These are phyloP conservation scores for Antheraea mylitta DNA, from an alignment of 1,140 invertebrate species.

Conservation along the genomic window DNA sequence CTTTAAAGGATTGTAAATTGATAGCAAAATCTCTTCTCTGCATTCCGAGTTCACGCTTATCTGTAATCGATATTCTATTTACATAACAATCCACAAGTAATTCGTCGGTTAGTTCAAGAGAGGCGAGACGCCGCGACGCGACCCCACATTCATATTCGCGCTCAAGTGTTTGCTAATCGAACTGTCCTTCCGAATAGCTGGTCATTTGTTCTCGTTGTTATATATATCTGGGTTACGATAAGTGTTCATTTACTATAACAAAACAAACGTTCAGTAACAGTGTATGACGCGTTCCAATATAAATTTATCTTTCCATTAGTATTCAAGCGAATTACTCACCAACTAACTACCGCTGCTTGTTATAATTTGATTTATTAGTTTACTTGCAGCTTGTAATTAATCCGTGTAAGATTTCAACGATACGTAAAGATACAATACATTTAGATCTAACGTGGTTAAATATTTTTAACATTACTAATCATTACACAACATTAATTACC, in stretches of 20 bases:
- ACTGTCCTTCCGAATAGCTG: not conserved
- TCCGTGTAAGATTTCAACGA: not conserved
- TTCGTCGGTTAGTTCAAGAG: not conserved
- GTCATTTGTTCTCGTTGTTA: not conserved
- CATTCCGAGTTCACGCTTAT: conserved; percentile 1
- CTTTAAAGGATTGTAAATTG: too few species aligned
- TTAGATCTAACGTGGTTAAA: too few species aligned
- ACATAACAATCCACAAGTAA: not conserved
- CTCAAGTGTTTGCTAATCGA: not conserved
- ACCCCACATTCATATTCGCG: too few species aligned
- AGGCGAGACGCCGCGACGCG: not conserved
- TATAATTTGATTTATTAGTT: not conserved
- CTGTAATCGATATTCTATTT: conserved; percentile 13
- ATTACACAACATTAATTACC: too few species aligned
- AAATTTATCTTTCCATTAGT: not conserved
- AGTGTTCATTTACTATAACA: not conserved
- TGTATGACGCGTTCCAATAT: not conserved
- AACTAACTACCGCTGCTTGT: too few species aligned
- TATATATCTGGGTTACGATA: not conserved
- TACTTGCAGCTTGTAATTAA: not conserved
- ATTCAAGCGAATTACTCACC: too few species aligned
- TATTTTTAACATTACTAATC: too few species aligned
- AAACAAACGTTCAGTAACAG: not conserved
- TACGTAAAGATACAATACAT: too few species aligned
- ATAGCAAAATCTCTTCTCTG: not conserved